Base-by-base conservation (phyloP, 2,888 invertebrate species). In the Papilio gigon region DNA sequence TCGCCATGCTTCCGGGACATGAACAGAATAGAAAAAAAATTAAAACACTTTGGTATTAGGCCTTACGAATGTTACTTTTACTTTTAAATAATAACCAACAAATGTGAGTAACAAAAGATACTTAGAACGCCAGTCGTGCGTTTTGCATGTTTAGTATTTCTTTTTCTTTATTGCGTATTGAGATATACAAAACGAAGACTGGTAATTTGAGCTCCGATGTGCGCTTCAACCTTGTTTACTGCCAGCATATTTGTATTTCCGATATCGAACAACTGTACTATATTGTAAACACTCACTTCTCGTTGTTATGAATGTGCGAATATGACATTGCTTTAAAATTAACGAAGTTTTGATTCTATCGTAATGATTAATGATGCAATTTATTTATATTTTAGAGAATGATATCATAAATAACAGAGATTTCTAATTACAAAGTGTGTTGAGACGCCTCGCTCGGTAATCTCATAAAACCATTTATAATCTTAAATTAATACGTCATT, bases 11-110 rank as follows among this genome's bases (percentile, higher is more conserved):
- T 85, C 83, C 82, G 85, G 82, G 78, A 81, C 77, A 72, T 75
- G 71, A 73, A 75, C 72, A 77, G 81, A 80, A 83, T 80, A 80
- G 60, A 74, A 70, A 74, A 76, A 76, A 84, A 85, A 83, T 87
- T 85, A 47, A 53, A 85, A 77, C 74, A 77, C 70, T 75, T 76
- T 76, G 77, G 77, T 80, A 82, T 83, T 80, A 81, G 77, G 78
- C 72, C 75, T 78, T 77, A 80, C 76, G 79, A 78, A 81, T 86
- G 84, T 84, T 80, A 89, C 90, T 90, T 87, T 91, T 90, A 89
- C 90, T 90, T 90, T 89, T 88, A 84, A 86, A 84, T 81, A 86
- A 85, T 84, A 88, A 84, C 82, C 79, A 80, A 83, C 85, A n/a
- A 84, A 87, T 72, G 87, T 88, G 87, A 87, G 78, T 81, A 88